A percentile compares a stretch with the other conserved stretches of the same genome.
These are phyloP conservation scores for Canis aureus DNA, from an alignment of 2,113 vertebrate species.

Conservation along the genomic window DNA sequence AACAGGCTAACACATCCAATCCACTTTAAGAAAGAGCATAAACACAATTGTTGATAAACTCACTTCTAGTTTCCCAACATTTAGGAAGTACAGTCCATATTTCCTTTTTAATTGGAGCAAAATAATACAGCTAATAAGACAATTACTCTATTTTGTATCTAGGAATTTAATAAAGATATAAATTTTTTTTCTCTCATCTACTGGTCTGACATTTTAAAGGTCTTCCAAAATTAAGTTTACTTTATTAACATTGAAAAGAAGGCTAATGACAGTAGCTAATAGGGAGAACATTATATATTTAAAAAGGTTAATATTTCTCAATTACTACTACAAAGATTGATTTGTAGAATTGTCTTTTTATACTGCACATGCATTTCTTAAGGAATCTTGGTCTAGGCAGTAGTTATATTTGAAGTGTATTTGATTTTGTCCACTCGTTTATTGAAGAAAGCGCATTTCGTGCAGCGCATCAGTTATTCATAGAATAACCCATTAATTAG, in stretches of 20 bases:
- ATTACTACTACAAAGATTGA: slow-evolving; percentile 31
- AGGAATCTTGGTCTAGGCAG: neutral
- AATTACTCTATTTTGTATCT: neutral
- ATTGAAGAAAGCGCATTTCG: slow-evolving; percentile 47
- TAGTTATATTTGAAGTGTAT: slow-evolving; percentile 59
- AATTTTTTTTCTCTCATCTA: neutral
- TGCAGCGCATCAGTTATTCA: slow-evolving; percentile 81
- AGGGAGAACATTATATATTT: neutral
- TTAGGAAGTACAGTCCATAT: neutral
- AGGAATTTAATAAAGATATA: slow-evolving; percentile 11
- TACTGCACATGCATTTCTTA: neutral
- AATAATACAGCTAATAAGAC: neutral
- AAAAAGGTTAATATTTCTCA: slow-evolving; percentile 59
- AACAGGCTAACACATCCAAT: neutral
- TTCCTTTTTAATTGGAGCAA: slow-evolving; percentile 34
- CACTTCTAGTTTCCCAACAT: neutral
- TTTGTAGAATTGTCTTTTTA: slow-evolving; percentile 28
- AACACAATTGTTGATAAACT: neutral
- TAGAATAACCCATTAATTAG: slow-evolving; percentile 83
- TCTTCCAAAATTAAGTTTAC: slow-evolving; percentile 47
- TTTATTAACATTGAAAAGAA: slow-evolving; percentile 70
- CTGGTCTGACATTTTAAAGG: neutral
- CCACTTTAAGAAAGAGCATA: neutral
- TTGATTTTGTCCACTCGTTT: neutral
- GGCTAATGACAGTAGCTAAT: neutral